Base-by-base conservation (phyloP, 2,888 invertebrate species). In the Drosophila austrosaltans region DNA sequence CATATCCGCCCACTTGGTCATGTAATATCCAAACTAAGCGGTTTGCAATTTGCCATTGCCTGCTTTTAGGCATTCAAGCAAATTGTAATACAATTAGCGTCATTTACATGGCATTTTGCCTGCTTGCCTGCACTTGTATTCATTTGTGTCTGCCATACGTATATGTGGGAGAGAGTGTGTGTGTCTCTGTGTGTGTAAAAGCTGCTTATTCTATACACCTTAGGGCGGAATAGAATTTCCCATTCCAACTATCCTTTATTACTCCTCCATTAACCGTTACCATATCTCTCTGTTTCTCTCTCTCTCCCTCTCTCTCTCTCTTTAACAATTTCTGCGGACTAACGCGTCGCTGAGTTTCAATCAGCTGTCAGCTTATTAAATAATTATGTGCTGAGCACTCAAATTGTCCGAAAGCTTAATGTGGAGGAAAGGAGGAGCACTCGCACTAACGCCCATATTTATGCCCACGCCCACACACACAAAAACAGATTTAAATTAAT, bases 81-180 rank as follows among this genome's bases (percentile, higher is more conserved):
- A 87, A 85, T 84, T 80, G 82, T 84, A 84, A 87, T 84, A 85
- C 88, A 84, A 84, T 84, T 84, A 84, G 86, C 83, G 87, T 85
- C 85, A 87, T 82, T 87, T 78, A 69, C 85, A 85, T 85, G 79
- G 63, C 57, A 76, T 76, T 75, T 58, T 75, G 60, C 67, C 66
- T 73, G 54, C 58, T 64, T 73, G 68, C 60, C 28, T n/a, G 44
- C 22, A 53, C 53, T 53, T 69, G 48, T 40, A 20, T 56, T 22
- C 48, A 25, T 59, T 30, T 63, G 39, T 1, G 3, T 62, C n/a
- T 65, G 32, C 40, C 16, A 10, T n/a, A 8, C 12, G 7, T 36
- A 20, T 30, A 10, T 25, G 20, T n/a, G 5, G 12, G 20, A 28
- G 44, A 39, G 12, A 25, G 36, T 56, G 25, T 25, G 28, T 10